Evolutionary conservation across 2,113 vertebrate genomes (phyloP).

Genomic region (Spilogale gracilis): DNA sequence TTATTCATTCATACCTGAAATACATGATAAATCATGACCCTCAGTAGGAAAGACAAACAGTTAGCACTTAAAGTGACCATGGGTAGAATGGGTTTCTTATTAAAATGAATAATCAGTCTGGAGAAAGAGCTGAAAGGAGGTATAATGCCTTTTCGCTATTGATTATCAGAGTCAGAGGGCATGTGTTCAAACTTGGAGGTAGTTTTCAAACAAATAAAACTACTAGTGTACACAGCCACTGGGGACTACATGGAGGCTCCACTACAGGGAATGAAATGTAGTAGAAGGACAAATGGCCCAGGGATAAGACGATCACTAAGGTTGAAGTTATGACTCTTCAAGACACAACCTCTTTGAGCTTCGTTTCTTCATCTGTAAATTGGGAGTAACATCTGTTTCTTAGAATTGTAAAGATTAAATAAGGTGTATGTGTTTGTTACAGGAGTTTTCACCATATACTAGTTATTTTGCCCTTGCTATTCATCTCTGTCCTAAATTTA

Average conservation of each 20-base stretch:
- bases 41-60: background rate
- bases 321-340: background rate
- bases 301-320: background rate
- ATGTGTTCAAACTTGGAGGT: background rate
- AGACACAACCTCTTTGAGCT: constrained; percentile 1
- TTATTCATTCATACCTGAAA: background rate
- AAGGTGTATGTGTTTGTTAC: background rate
- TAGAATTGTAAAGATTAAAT: constrained; percentile 9
- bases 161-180: constrained; percentile 26
- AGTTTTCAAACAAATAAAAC: constrained; percentile 40
- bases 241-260: background rate
- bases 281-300: background rate
- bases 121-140: background rate
- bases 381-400: background rate
- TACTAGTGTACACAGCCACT: constrained; percentile 23
- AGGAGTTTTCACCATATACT: background rate
- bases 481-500: constrained; percentile 17
- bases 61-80: constrained; percentile 39
- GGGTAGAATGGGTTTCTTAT: constrained; percentile 7
- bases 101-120: background rate
- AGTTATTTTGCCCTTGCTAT: background rate
- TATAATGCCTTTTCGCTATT: background rate
- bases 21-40: background rate
- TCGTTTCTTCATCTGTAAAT: constrained; percentile 50
- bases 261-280: background rate